Evolutionary conservation across 2,888 invertebrate species (phyloP), one percentile per base, ranked within the genome.

Genomic region (Ornithoptera alexandrae): DNA sequence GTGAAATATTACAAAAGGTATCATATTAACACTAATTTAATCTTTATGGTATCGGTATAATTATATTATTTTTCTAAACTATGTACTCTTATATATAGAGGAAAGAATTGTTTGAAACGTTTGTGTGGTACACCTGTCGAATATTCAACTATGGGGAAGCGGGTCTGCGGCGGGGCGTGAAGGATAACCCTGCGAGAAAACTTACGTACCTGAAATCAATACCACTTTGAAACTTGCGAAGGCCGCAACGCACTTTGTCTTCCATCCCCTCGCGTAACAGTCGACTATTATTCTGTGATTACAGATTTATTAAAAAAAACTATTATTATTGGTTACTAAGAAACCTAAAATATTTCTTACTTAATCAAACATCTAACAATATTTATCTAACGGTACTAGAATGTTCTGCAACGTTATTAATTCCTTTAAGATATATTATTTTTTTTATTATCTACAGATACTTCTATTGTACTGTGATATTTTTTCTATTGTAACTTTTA

Each of bases 131-230:
- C 3, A 18, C n/a, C 53, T 53, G n/a, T n/a, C 53, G 18, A 53
- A 53, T 53, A 53, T 53, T 53, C 53, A 53, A n/a, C 10, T 58
- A 58, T n/a, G 24, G 57, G 57, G 22, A 58, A 58, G 22, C 57
- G 22, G 12, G 10, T 1, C 22, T 58, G n/a, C 24, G 57, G 22
- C 57, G 22, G 22, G 22, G 57, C 57, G 57, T 58, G 57, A 58
- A 22, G 57, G 57, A 22, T 22, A 58, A 22, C 57, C 57, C 57
- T 58, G 20, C 22, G 57, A 58, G 57, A 22, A 58, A 58, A 58
- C 57, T 58, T 22, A 58, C 57, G 57, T 22, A 58, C 57, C 22
- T 58, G 57, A 58, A 58, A 58, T 58, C 57, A 58, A 58, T 58
- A 58, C 20, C 22, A 24, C 24, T 58, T 58, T 58, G 57, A 12